Conservation (phyloP, 1,140 invertebrate genomes). For the Listronotus bonariensis region DNA sequence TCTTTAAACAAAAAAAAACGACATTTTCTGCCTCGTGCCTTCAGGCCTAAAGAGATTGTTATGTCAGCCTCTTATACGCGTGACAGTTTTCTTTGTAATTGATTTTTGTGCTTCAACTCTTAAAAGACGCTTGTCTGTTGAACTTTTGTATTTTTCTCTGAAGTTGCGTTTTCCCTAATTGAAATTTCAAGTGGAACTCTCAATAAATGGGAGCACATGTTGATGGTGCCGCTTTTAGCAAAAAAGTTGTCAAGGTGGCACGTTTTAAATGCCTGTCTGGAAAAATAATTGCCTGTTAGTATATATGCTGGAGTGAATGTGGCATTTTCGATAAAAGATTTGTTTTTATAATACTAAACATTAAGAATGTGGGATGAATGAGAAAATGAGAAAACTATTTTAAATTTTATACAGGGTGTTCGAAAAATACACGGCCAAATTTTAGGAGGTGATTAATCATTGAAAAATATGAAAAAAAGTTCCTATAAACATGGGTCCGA, state of each 20-base stretch:
- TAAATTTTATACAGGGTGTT: too few species aligned
- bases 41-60: conserved; percentile 10
- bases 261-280: conserved; percentile 11
- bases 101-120: conserved; percentile 10
- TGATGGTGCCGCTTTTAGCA: conserved; percentile 17
- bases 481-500: too few species aligned
- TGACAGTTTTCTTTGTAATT: conserved; percentile 22
- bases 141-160: conserved; percentile 17
- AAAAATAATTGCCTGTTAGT: conserved; percentile 15
- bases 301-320: conserved; percentile 1
- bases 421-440: too few species aligned
- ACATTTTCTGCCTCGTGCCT: too few species aligned
- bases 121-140: conserved; percentile 21
- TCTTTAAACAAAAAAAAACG: too few species aligned
- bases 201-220: conserved; percentile 18
- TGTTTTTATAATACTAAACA: neutral
- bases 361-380: too few species aligned
- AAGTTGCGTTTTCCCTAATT: conserved; percentile 23
- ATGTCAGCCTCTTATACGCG: conserved; percentile 17
- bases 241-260: conserved; percentile 17
- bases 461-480: too few species aligned
- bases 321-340: neutral
- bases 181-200: conserved; percentile 25
- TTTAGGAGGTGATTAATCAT: too few species aligned
- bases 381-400: too few species aligned